Evolutionary conservation across 2,113 vertebrate genomes (phyloP), one percentile per base, ranked within the genome.

Genomic region (Pollimyrus isidori): DNA sequence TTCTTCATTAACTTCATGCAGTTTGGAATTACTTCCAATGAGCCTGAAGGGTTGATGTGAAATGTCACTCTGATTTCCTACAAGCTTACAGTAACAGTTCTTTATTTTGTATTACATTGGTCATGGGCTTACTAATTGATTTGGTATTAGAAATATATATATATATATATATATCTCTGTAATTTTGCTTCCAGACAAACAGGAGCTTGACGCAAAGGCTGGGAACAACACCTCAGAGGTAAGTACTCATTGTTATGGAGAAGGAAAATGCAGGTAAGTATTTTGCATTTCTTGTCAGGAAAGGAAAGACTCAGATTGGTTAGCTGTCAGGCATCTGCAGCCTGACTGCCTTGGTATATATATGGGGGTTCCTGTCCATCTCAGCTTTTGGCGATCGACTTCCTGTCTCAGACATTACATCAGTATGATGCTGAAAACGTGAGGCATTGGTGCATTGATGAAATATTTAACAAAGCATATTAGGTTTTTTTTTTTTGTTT

Each of bases 181-280:
- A 92, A 48, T 26, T 46, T 93, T 9, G 62, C 83, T 92, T 93
- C 93, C 97, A 99, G 98, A 97, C 94, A 97, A 97, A 93, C 97
- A 97, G 93, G 97, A 99, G 90, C 93, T 94, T 9, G 96, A 96
- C 0, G 97, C 98, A 94, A 98, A 97, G 95, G 95, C 96, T 0
- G 95, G 94, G 86, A 98, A 98, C 95, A 98, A 96, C 95, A 95
- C 96, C 91, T 96, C 98, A 92, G 98, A 99, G 98, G 98, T 99
- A 97, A 98, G 98, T 97, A 95, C 94, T 94, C 48, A 53, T 91
- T 89, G 35, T 83, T 90, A 56, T 82, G 89, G 90, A 89, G 87
- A 88, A 88, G n/a, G 73, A 89, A 92, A 91, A 82, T 89, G 80
- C 91, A 94, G 93, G 94, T 94, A 92, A 94, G 95, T 94, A 35